Evolutionary conservation across 2,888 invertebrate species (phyloP).

Genomic region (Lasioglossum oenotherae): DNA sequence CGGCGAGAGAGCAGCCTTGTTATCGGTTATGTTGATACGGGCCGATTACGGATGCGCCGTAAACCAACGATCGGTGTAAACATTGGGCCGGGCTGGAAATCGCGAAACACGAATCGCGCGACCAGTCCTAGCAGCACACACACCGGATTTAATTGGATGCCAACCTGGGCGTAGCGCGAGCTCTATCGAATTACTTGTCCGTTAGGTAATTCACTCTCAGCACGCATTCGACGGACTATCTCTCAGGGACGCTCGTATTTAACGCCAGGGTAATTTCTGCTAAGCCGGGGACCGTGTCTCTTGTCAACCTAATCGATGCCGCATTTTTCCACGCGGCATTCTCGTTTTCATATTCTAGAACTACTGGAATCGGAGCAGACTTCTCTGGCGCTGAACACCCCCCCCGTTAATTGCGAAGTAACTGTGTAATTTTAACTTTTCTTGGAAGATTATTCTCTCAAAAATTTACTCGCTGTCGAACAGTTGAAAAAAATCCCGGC

Average conservation of each 20-base stretch:
- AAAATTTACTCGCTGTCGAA: not conserved
- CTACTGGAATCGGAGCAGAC: not conserved
- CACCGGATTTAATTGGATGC: slow-evolving; percentile 55
- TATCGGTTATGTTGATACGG: slow-evolving; percentile 55
- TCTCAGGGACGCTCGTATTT: slow-evolving; percentile 38
- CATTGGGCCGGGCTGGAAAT: slow-evolving; percentile 6
- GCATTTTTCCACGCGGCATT: not conserved
- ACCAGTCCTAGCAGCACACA: not conserved
- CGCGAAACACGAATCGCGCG: slow-evolving; percentile 47
- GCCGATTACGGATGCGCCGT: slow-evolving; percentile 51
- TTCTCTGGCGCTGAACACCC: too few relatives aligned
- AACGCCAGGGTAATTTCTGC: slow-evolving; percentile 48
- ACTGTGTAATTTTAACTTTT: too few relatives aligned
- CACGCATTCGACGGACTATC: slow-evolving; percentile 50
- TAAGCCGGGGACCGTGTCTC: not conserved
- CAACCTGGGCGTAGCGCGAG: slow-evolving; percentile 49
- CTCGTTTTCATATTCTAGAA: not conserved
- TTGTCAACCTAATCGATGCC: not conserved
- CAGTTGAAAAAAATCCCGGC: not conserved
- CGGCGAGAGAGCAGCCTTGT: slow-evolving; percentile 54
- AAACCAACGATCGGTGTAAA: slow-evolving; percentile 49
- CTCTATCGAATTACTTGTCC: slow-evolving; percentile 60
- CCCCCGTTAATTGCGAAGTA: not conserved
- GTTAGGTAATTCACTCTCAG: slow-evolving; percentile 40
- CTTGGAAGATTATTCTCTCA: not conserved